Percentiles rank a stretch among this genome's conserved stretches.
phyloP scores from a whole-genome alignment of 2,113 vertebrate species.

The Gopherus evgoodei region DNA sequence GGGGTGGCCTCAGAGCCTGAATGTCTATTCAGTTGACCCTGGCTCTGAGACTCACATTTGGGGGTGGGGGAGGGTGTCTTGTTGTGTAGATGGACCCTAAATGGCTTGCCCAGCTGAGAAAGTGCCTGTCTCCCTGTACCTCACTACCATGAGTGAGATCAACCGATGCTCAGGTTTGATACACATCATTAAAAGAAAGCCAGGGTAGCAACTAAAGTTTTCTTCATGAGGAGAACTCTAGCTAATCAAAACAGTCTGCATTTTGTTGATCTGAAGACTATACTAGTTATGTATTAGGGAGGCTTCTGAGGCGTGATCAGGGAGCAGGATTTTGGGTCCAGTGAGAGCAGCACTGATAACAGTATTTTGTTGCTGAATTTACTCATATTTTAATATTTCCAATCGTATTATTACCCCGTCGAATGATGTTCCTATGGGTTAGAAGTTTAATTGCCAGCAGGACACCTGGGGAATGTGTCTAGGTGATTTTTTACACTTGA shows the following conservation, averaged over 20 bases:
- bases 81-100: neutral
- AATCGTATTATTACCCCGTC: neutral
- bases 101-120: neutral
- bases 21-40: neutral
- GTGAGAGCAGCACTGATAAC: neutral
- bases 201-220: neutral
- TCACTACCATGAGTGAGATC: neutral
- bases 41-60: neutral
- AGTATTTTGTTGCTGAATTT: neutral
- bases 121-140: neutral
- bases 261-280: neutral
- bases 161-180: neutral
- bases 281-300: rapidly evolving
- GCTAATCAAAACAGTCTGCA: neutral
- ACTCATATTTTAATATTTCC: neutral
- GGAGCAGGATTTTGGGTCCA: neutral
- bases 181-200: neutral
- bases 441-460: neutral
- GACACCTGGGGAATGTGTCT: neutral
- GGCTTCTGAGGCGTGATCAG: neutral
- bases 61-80: rapidly evolving
- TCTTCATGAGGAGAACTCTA: neutral
- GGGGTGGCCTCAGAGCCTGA: too few relatives aligned
- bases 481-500: neutral
- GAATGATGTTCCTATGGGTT: neutral